Base-by-base conservation (phyloP, 2,113 vertebrate genomes). In the Etheostoma cragini region DNA sequence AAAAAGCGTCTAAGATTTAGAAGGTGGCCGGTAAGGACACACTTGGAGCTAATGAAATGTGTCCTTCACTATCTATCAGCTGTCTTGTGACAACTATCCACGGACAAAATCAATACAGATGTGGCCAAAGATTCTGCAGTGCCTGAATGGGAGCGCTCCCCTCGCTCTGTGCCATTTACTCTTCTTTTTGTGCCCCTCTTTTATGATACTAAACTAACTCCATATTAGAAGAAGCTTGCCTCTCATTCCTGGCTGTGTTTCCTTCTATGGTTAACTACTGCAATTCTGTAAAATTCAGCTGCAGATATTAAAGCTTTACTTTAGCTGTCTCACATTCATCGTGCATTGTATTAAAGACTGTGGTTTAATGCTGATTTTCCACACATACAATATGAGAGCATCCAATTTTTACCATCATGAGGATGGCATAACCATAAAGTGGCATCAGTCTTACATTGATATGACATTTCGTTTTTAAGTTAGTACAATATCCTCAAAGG, bases 71-170 rank as follows among this genome's bases (percentile, higher is more conserved):
- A 91, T 93, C 84, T 91, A 89, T 93, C 91, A 87, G 75, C 77
- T 72, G 82, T 91, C 87, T 62, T 22, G 60, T 73, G 79, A 85
- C 82, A 81, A 84, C 85, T 92, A 89, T 91, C 86, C 89, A 54
- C 47, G 62, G 83, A 80, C 72, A 81, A 84, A 92, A 94, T 94
- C 91, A n/a, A 93, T 95, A 88, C 57, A 84, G 87, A 89, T 85
- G 89, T 86, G 85, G 87, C 92, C 89, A 92, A 90, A 94, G 89
- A 92, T 80, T 89, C 86, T 78, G 80, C 60, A 60, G 72, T 42
- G 78, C 86, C 79, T 91, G 85, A 93, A 91, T 82, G 80, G 80
- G 76, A 82, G 80, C 11, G 15, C 79, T 88, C 76, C 88, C 83
- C 87, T 86, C 82, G 80, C 84, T 87, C 63, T 50, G 80, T 86